Conservation (phyloP, 1,140 invertebrate species). For the Solenopsis invicta region DNA sequence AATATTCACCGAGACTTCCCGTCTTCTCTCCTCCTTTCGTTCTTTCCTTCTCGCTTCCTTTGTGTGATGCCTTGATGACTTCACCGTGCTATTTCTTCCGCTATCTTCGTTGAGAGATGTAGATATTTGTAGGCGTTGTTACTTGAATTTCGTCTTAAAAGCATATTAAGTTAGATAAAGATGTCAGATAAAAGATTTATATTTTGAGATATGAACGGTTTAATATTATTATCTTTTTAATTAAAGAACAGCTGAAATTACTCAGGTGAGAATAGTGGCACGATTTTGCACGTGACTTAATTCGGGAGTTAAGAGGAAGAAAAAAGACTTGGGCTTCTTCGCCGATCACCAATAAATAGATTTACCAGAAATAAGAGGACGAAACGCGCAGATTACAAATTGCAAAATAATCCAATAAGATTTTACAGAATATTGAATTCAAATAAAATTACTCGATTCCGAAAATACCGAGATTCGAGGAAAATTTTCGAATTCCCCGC, state of each 20-base stretch:
- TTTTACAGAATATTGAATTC: not conserved
- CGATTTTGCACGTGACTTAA: not conserved
- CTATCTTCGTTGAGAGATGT: constrained; percentile 34
- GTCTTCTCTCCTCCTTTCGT: not conserved
- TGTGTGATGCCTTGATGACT: constrained; percentile 36
- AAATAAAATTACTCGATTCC: not conserved
- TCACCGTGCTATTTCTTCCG: constrained; percentile 1
- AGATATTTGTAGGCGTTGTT: not conserved
- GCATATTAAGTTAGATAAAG: not conserved
- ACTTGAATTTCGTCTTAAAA: not conserved
- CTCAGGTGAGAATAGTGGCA: not conserved
- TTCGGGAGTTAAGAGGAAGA: not conserved
- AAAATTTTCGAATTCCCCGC: not conserved
- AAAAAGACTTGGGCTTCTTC: not conserved
- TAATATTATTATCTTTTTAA: not conserved
- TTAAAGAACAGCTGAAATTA: not conserved
- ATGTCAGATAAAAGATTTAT: not conserved
- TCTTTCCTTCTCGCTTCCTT: constrained; percentile 46
- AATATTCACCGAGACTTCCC: constrained; percentile 49
- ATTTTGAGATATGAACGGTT: not conserved
- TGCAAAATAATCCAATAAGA: not conserved
- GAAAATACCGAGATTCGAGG: not conserved
- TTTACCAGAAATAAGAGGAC: not conserved
- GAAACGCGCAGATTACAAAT: not conserved
- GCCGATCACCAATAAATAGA: not conserved